Percentiles rank a stretch among this genome's conserved stretches.
phyloP scores from a whole-genome alignment of 2,888 invertebrate species.

The Hirtodrosophila histrioides region DNA sequence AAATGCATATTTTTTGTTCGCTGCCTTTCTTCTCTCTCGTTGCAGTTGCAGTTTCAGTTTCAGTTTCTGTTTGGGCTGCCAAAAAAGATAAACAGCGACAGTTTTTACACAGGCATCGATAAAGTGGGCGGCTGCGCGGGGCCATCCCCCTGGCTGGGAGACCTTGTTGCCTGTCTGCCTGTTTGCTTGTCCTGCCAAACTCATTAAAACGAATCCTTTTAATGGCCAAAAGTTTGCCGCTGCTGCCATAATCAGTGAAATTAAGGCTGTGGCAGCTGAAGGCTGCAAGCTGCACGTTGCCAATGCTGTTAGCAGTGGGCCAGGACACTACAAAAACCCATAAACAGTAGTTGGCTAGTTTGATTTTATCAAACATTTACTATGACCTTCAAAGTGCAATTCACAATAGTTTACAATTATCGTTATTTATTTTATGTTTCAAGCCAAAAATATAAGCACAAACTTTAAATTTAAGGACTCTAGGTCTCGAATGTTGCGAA shows the following conservation, averaged over 20 bases:
- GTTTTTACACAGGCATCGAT: slow-evolving; percentile 59
- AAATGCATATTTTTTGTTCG: slow-evolving; percentile 63
- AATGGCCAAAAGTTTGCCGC: slow-evolving; percentile 74
- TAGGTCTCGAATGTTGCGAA: too few species aligned
- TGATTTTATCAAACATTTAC: slow-evolving; percentile 7
- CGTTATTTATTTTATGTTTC: slow-evolving; percentile 10
- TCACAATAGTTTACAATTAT: slow-evolving; percentile 4
- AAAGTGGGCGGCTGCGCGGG: slow-evolving; percentile 25
- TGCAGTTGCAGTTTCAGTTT: slow-evolving; percentile 42
- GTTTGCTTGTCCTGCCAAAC: slow-evolving; percentile 65
- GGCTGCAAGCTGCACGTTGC: slow-evolving; percentile 62
- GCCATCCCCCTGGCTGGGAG: slow-evolving; percentile 5
- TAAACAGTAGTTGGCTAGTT: slow-evolving; percentile 41
- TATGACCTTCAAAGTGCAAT: slow-evolving; percentile 33
- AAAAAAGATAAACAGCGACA: slow-evolving; percentile 73
- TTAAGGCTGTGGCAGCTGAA: slow-evolving; percentile 74
- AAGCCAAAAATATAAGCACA: too few species aligned
- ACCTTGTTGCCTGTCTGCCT: slow-evolving; percentile 44
- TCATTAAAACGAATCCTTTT: slow-evolving; percentile 79
- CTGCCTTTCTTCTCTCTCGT: slow-evolving; percentile 6
- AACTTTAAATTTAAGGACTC: too few species aligned
- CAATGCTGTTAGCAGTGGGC: slow-evolving; percentile 70
- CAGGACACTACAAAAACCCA: slow-evolving; percentile 49
- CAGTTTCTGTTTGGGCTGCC: slow-evolving; percentile 43
- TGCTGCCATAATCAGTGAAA: slow-evolving; percentile 74